Base-by-base conservation (phyloP, 1,140 invertebrate species). In the Dendrolimus punctatus region DNA sequence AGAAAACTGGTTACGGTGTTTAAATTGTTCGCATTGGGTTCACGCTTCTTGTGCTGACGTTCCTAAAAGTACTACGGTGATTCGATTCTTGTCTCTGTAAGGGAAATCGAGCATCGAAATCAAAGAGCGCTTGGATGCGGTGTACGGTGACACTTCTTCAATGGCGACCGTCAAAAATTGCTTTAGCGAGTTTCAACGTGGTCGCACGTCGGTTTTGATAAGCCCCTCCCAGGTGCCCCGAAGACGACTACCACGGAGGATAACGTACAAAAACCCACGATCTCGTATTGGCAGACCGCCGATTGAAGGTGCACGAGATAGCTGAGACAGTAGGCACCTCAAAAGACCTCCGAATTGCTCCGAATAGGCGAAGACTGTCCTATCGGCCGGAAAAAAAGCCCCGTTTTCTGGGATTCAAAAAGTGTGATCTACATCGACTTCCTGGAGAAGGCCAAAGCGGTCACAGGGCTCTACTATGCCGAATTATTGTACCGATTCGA, bases 361-460 rank as follows among this genome's bases (percentile, higher is more conserved):
- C 66, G 62, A 78, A 80, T 73, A 73, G 60, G 62, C 71, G 43
- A 77, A 79, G 55, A 72, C 65, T 46, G 57, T 51, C 46, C 60
- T 47, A 56, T 78, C 66, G 61, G 68, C 56, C 57, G 61, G 58
- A 56, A 70, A 71, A 62, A 71, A 59, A 64, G 55, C 40, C 57
- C 49, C 41, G 58, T 72, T 74, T 76, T 70, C 53, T 78, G 58
- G 76, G 70, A 87, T 59, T n/a, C n/a, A n/a, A n/a, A n/a, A n/a
- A n/a, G n/a, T n/a, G 64, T 63, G 68, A 75, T 65, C 54, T 66
- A 53, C 58, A 65, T 58, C 41, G 53, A 59, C 48, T 64, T 53
- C 53, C 48, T 77, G 61, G 50, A 71, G 70, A 64, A 68, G 48
- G 41, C 75, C 69, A 68, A 62, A 68, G 60, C 56, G 65, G 49